Conservation (phyloP, 2,113 vertebrate genomes). For the Prolemur simus region DNA sequence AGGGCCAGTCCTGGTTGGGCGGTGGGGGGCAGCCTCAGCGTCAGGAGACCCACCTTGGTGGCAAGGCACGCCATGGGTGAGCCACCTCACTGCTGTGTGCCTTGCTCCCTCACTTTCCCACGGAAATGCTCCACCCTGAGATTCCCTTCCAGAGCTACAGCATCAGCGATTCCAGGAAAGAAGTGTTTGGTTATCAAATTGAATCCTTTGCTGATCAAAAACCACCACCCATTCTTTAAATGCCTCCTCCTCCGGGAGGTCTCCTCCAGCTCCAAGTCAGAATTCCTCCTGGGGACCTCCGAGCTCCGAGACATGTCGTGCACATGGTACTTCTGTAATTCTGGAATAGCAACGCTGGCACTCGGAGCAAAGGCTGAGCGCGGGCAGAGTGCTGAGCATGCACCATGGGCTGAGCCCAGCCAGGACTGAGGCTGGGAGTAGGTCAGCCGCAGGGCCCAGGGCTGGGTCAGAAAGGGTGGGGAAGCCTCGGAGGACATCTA, state of each 20-base stretch:
- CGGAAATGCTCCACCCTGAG: background rate
- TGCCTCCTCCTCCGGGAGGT: background rate
- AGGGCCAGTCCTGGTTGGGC: background rate
- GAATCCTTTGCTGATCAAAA: background rate
- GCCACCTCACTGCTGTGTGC: background rate
- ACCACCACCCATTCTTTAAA: background rate
- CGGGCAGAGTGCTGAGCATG: fast-evolving
- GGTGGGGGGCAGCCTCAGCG: background rate
- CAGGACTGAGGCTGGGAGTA: background rate
- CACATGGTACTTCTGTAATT: background rate
- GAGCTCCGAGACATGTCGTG: fast-evolving
- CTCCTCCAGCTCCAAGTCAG: background rate
- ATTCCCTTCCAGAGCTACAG: background rate
- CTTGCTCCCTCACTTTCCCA: background rate
- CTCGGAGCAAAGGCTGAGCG: fast-evolving
- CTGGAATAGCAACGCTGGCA: background rate
- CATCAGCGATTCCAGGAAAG: background rate
- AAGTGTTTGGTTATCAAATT: background rate
- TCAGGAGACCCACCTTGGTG: background rate
- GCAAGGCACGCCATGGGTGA: background rate
- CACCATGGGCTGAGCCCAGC: background rate
- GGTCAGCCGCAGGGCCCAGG: background rate
- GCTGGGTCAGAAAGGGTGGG: background rate
- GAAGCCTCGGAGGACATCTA: background rate
- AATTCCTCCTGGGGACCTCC: background rate